Evolutionary conservation across 2,113 vertebrate genomes (phyloP).

Genomic region (Otolemur garnettii): DNA sequence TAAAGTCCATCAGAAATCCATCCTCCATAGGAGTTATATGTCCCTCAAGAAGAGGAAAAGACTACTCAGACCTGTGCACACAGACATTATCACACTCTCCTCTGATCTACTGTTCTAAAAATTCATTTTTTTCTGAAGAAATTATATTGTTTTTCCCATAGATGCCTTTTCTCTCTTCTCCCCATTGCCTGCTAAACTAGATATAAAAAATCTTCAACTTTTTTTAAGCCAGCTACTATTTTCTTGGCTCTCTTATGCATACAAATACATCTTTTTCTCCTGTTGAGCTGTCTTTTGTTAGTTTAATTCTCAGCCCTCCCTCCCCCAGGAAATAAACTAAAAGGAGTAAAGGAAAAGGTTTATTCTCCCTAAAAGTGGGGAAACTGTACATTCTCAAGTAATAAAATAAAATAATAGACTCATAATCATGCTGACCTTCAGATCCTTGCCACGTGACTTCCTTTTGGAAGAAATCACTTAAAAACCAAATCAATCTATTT

Average conservation of each 20-base stretch:
- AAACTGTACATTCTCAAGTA: background rate
- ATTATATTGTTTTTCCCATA: background rate
- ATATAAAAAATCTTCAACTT: background rate
- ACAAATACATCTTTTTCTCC: background rate
- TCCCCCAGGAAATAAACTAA: background rate
- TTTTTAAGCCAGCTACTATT: background rate
- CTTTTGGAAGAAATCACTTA: background rate
- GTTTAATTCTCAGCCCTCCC: background rate
- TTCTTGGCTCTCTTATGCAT: background rate
- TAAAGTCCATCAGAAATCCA: background rate
- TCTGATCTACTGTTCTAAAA: background rate
- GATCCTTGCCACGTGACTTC: background rate
- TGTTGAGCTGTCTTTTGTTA: background rate
- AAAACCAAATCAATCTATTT: conserved; percentile 6
- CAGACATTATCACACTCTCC: background rate
- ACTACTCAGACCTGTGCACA: background rate
- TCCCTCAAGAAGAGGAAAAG: background rate
- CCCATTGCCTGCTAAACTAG: background rate
- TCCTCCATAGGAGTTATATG: background rate
- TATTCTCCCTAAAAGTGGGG: background rate
- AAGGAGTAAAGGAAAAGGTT: background rate
- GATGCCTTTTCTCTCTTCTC: background rate
- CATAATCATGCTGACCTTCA: background rate
- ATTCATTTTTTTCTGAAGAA: background rate
- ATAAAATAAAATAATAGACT: background rate